Evolutionary conservation across 2,888 invertebrate genomes (phyloP).

Genomic region (Muscina levida): DNA sequence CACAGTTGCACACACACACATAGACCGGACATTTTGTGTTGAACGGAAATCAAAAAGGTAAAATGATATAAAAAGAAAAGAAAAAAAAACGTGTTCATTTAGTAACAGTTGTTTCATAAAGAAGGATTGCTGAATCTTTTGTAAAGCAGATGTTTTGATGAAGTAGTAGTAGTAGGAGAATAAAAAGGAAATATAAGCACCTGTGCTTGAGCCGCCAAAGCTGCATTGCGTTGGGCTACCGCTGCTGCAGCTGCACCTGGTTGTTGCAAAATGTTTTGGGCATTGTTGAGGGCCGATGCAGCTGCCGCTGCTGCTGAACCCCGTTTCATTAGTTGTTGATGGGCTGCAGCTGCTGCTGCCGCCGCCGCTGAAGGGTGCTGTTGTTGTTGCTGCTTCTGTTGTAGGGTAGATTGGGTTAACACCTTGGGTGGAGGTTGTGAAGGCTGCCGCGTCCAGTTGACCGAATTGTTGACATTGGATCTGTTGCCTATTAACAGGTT

Average conservation of each 20-base stretch:
- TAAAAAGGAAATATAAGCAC: conserved; percentile 65
- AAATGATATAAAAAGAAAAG: conserved; percentile 31
- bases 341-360: conserved; percentile 69
- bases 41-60: neutral
- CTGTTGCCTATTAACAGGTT: conserved; percentile 88
- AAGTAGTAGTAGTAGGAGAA: conserved; percentile 24
- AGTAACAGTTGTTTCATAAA: neutral
- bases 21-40: neutral
- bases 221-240: conserved; percentile 68
- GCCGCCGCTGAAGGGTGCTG: conserved; percentile 70
- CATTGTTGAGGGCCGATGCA: conserved; percentile 78
- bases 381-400: conserved; percentile 73
- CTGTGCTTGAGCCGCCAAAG: conserved; percentile 79
- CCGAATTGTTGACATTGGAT: conserved; percentile 82
- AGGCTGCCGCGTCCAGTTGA: conserved; percentile 90
- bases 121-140: neutral
- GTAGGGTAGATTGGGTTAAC: conserved; percentile 70
- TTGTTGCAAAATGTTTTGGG: conserved; percentile 74
- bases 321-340: conserved; percentile 73
- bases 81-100: conserved; percentile 38
- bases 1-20: neutral
- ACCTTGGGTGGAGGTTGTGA: conserved; percentile 84
- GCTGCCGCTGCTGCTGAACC: conserved; percentile 73
- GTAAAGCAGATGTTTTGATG: neutral
- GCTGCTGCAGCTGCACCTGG: conserved; percentile 68